Conservation (phyloP, 2,113 vertebrate species). For the Vulpes ferrilata region DNA sequence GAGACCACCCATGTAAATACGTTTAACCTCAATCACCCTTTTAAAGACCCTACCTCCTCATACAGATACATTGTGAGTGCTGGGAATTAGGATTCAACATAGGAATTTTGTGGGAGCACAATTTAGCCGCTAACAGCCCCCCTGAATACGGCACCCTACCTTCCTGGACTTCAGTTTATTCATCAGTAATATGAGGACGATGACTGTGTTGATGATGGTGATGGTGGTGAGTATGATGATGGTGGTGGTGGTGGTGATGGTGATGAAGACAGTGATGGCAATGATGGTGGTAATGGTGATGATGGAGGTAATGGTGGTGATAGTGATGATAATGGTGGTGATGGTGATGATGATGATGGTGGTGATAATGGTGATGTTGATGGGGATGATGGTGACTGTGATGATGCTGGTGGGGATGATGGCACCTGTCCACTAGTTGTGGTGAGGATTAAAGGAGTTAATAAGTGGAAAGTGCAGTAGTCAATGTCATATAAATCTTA, state of each 20-base stretch:
- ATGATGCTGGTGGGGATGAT: background rate
- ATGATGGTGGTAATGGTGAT: accelerated
- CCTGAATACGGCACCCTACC: background rate
- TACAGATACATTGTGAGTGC: background rate
- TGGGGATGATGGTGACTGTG: background rate
- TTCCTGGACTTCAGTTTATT: background rate
- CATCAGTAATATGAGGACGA: background rate
- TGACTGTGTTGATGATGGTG: accelerated
- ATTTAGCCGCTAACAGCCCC: background rate
- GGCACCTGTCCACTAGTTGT: too few relatives aligned
- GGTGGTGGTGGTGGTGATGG: accelerated
- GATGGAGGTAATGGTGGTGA: accelerated
- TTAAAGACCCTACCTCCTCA: background rate
- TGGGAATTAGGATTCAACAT: background rate
- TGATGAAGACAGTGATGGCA: accelerated
- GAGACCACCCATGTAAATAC: too few relatives aligned
- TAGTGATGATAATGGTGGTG: accelerated
- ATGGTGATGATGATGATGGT: background rate
- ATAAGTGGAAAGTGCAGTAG: background rate
- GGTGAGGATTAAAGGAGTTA: background rate
- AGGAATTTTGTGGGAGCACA: background rate
- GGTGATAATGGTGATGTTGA: accelerated
- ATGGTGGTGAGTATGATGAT: accelerated
- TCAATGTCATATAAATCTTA: too few relatives aligned
- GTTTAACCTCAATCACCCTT: background rate